A percentile compares a stretch with the other conserved stretches of the same genome.
phyloP scores from a whole-genome alignment of 2,888 invertebrate species.

The Sycophila texana region DNA sequence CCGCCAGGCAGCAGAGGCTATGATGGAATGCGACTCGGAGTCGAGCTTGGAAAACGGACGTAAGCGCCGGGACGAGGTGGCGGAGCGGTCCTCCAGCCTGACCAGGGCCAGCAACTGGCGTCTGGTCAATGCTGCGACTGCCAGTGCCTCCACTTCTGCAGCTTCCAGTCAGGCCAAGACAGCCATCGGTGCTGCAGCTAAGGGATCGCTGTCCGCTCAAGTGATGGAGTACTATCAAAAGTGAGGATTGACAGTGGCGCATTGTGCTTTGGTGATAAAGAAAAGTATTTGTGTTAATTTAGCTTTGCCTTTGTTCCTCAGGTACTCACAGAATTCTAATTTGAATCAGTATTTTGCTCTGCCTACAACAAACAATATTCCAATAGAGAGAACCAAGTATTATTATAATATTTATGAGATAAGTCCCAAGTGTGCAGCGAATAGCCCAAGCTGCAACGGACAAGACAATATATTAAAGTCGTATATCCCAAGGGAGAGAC shows the following conservation, averaged over 20 bases:
- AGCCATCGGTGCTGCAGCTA: constrained; percentile 54
- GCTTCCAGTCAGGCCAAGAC: constrained; percentile 39
- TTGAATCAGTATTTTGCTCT: constrained; percentile 82
- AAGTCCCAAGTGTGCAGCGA: constrained; percentile 58
- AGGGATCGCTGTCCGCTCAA: constrained; percentile 67
- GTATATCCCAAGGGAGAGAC: constrained; percentile 68
- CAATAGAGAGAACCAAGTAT: constrained; percentile 63
- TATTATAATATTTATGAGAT: constrained; percentile 65
- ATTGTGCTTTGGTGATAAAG: neutral
- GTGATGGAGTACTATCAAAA: constrained; percentile 82
- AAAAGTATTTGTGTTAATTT: neutral
- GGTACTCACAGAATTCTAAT: constrained; percentile 78
- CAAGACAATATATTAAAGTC: constrained; percentile 63
- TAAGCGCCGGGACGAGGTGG: constrained; percentile 61
- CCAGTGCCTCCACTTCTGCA: constrained; percentile 11
- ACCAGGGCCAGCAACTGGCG: constrained; percentile 50
- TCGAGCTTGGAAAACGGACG: constrained; percentile 67
- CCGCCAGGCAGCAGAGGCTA: constrained; percentile 14
- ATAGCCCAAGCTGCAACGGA: constrained; percentile 62
- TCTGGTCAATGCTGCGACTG: constrained; percentile 41
- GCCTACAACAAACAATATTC: constrained; percentile 60
- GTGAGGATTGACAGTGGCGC: constrained; percentile 63
- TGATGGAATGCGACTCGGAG: constrained; percentile 69
- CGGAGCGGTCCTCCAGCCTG: constrained; percentile 53
- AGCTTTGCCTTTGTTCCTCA: constrained; percentile 2